These are phyloP conservation scores for Cyrtodaria siliqua DNA, from an alignment of 2,888 invertebrate species.

Conservation along the genomic window DNA sequence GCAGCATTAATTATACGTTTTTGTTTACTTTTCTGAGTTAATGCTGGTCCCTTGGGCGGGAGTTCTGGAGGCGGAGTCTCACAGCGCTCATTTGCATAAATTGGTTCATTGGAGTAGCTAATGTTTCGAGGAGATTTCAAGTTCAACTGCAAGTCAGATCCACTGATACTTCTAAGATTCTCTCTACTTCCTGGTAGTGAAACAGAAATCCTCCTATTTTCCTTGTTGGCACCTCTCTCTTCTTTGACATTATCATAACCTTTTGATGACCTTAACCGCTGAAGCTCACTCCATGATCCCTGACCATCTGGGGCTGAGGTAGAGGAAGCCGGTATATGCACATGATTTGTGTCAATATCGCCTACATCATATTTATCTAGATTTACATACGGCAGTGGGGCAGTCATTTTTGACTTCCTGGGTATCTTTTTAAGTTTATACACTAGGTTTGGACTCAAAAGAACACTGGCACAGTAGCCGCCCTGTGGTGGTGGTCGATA, in stretches of 20 bases:
- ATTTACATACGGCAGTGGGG: constrained; percentile 81
- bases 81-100: constrained; percentile 75
- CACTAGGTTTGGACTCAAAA: constrained; percentile 73
- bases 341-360: constrained; percentile 70
- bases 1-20: constrained; percentile 30
- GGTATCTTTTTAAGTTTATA: constrained; percentile 76
- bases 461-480: constrained; percentile 61
- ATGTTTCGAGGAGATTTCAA: not conserved
- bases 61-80: constrained; percentile 76
- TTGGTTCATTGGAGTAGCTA: constrained; percentile 62
- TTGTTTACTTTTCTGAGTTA: constrained; percentile 65
- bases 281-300: constrained; percentile 5
- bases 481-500: constrained; percentile 40
- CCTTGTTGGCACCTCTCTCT: constrained; percentile 41
- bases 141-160: constrained; percentile 51
- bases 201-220: constrained; percentile 51
- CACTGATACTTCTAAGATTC: constrained; percentile 53
- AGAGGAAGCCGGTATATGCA: constrained; percentile 67
- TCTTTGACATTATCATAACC: constrained; percentile 61
- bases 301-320: constrained; percentile 58
- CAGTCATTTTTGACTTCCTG: constrained; percentile 69
- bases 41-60: constrained; percentile 80
- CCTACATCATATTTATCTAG: constrained; percentile 76
- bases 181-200: constrained; percentile 60
- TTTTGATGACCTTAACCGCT: constrained; percentile 42